phyloP scores from a whole-genome alignment of 2,113 vertebrate genomes.

The Psittacus erithacus region DNA sequence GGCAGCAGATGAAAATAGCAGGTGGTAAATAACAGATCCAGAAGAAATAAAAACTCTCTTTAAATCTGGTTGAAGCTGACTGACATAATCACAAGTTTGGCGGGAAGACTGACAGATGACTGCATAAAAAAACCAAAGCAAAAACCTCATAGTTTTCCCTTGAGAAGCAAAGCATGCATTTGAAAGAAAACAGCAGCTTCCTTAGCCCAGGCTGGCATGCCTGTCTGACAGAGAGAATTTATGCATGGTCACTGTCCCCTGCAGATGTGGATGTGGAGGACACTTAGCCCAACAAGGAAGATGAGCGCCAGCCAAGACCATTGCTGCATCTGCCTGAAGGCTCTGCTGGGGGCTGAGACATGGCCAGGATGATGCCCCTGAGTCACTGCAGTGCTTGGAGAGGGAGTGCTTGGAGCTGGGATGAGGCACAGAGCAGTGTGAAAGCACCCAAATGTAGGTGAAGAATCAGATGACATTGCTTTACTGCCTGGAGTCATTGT shows the following conservation, averaged over 20 bases:
- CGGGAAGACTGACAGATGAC: not conserved
- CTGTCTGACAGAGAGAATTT: not conserved
- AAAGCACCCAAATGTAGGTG: not conserved
- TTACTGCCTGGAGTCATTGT: rapidly evolving
- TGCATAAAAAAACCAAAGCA: not conserved
- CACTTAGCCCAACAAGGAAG: not conserved
- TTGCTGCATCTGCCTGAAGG: not conserved
- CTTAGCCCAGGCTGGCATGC: not conserved
- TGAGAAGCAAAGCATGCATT: not conserved
- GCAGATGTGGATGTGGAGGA: not conserved
- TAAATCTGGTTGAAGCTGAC: not conserved
- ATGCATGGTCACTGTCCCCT: not conserved
- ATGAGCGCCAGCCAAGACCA: not conserved
- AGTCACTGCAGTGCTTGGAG: not conserved
- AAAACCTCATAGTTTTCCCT: not conserved
- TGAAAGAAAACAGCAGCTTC: not conserved
- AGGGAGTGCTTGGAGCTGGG: not conserved
- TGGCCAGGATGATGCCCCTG: no score
- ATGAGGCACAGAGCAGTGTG: not conserved
- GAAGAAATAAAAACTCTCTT: not conserved
- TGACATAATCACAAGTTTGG: not conserved
- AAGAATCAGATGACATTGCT: rapidly evolving
- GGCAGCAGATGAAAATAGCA: constrained; percentile 1
- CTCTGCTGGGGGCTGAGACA: not conserved
- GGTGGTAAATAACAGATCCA: not conserved